Base-by-base conservation (phyloP, 2,797 vertebrate species). In the Tinamus major region DNA sequence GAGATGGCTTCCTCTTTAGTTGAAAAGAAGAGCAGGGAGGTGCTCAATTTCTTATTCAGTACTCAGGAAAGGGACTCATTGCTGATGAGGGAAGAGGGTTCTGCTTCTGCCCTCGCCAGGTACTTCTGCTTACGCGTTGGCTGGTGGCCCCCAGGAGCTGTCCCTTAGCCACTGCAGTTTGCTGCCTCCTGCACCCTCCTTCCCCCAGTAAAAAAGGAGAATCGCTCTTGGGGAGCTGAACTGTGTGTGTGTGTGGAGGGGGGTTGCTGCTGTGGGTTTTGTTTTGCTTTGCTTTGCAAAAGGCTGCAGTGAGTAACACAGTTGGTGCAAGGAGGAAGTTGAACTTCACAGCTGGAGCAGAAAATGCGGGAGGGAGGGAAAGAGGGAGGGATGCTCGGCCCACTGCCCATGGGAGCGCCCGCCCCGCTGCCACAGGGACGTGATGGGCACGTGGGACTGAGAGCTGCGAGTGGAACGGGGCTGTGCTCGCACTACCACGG, bases 151-250 rank as follows among this genome's bases (percentile, higher is more conserved):
- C 19, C 62, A 15, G 10, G 11, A 41, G 16, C 62, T 13, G 1
- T 41, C 27, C 35, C 39, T 61, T 77, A 80, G 53, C 80, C n/a
- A 1, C 26, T 81, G 83, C 13, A 59, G 6, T 39, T 69, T 91
- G 65, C 8, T 7, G 8, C 75, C 0, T 0, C 6, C 10, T 9
- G 3, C 26, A 2, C 12, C 12, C 24, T 1, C 15, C 12, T 8
- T 8, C 46, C 26, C 16, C n/a, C 10, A 27, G 24, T 17, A 68
- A 8, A 44, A 31, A 33, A 80, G 62, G 75, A 33, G 23, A 20
- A 24, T 16, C 11, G 18, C 58, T 89, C 35, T 31, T 80, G 31
- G 27, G 56, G 61, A 55, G 53, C 29, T 31, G 53, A 55, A 55
- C 16, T 31, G 29, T 31, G 15, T 55, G 49, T 55, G 49, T 26